Evolutionary conservation across 2,888 invertebrate species (phyloP).

Genomic region (Limnephilus auricula): DNA sequence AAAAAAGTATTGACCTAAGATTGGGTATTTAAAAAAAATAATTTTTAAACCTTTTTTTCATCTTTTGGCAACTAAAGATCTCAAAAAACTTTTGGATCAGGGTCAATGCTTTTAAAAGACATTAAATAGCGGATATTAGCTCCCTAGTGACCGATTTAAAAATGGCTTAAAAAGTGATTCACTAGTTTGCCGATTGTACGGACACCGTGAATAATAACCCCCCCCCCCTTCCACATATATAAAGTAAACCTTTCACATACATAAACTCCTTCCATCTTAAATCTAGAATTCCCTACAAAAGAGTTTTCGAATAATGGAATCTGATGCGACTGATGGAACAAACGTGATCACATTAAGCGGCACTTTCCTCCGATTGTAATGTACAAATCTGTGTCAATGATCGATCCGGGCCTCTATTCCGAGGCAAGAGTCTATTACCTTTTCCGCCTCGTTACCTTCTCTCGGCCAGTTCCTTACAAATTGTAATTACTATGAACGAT

Average conservation of each 20-base stretch:
- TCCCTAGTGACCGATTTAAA: no score
- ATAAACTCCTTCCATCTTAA: not conserved
- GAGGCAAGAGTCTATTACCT: not conserved
- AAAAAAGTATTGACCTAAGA: no score
- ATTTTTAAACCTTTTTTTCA: no score
- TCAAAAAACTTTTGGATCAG: no score
- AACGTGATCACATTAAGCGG: conserved; percentile 2
- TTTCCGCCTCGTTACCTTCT: not conserved
- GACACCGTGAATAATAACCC: no score
- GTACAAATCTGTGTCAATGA: conserved; percentile 2
- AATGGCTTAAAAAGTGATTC: no score
- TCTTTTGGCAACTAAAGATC: no score
- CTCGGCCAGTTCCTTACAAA: conserved; percentile 2
- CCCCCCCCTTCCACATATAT: not conserved
- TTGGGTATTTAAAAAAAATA: no score
- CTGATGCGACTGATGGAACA: conserved; percentile 2
- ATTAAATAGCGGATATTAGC: no score
- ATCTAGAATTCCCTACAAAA: not conserved
- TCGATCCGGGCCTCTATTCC: not conserved
- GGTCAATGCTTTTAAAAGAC: no score
- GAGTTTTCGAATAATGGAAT: not conserved
- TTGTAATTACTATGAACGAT: not conserved
- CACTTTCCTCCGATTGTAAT: not conserved
- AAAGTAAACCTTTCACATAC: not conserved
- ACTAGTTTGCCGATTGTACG: no score